These are phyloP conservation scores for Corythaeola cristata DNA, from an alignment of 2,113 vertebrate species.

Conservation along the genomic window DNA sequence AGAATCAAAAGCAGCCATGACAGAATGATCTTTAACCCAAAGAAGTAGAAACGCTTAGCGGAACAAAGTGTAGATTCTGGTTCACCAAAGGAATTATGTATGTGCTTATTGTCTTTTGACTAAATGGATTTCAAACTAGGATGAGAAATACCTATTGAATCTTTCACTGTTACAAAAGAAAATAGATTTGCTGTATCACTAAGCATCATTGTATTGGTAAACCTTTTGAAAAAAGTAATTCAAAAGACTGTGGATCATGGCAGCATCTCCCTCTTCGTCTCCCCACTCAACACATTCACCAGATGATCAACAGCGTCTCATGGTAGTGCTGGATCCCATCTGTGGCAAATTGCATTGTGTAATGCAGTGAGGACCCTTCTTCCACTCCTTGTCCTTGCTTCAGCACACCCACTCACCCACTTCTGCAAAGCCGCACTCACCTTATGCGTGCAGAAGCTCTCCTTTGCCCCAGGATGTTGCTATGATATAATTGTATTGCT, in stretches of 20 bases:
- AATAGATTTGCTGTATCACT: neutral
- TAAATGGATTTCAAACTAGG: neutral
- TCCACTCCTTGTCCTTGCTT: neutral
- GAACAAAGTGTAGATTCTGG: neutral
- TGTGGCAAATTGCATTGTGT: neutral
- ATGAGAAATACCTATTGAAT: neutral
- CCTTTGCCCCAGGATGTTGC: neutral
- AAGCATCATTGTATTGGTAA: neutral
- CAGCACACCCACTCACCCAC: neutral
- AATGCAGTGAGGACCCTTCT: neutral
- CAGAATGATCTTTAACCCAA: conserved; percentile 12
- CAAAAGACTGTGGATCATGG: neutral
- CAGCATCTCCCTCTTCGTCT: neutral
- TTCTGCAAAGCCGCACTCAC: neutral
- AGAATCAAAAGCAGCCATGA: conserved; percentile 19
- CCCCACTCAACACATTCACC: neutral
- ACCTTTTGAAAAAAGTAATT: neutral
- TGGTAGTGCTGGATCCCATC: neutral
- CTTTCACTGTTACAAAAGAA: neutral
- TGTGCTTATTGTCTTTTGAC: neutral
- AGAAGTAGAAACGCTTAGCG: neutral
- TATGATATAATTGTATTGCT: neutral
- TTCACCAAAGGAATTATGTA: neutral
- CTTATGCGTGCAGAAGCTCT: fast-evolving
- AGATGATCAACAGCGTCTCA: neutral